These are phyloP conservation scores for Budorcas taxicolor DNA, from an alignment of 2,113 vertebrate genomes.

Conservation along the genomic window DNA sequence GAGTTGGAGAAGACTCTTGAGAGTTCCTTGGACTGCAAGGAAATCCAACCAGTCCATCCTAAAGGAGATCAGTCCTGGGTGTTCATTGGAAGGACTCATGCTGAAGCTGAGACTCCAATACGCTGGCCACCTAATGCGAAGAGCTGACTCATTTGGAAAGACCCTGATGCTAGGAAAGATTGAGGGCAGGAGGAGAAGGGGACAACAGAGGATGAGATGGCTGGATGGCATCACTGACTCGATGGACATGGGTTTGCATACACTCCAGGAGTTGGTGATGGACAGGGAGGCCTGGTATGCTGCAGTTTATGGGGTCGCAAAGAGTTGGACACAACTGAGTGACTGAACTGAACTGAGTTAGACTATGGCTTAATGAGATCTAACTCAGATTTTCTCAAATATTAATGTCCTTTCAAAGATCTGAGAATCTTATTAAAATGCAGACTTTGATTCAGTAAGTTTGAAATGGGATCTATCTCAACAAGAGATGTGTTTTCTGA, in stretches of 20 bases:
- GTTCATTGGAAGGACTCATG: not conserved
- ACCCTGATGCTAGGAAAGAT: not conserved
- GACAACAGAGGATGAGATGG: not conserved
- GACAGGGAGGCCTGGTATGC: not conserved
- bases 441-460: not conserved
- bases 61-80: too few species aligned
- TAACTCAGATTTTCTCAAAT: not conserved
- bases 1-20: not conserved
- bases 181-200: not conserved
- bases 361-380: not conserved
- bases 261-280: not conserved
- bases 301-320: rapidly evolving
- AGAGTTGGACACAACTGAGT: rapidly evolving
- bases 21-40: not conserved
- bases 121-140: not conserved
- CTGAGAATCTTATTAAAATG: not conserved
- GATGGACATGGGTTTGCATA: rapidly evolving
- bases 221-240: not conserved
- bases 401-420: not conserved
- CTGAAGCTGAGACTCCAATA: not conserved
- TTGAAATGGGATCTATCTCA: not conserved
- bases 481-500: not conserved
- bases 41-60: not conserved
- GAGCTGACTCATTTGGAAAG: not conserved
- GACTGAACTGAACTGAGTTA: not conserved